phyloP scores from a whole-genome alignment of 2,797 vertebrate species.

The Hoplostethus atlanticus region DNA sequence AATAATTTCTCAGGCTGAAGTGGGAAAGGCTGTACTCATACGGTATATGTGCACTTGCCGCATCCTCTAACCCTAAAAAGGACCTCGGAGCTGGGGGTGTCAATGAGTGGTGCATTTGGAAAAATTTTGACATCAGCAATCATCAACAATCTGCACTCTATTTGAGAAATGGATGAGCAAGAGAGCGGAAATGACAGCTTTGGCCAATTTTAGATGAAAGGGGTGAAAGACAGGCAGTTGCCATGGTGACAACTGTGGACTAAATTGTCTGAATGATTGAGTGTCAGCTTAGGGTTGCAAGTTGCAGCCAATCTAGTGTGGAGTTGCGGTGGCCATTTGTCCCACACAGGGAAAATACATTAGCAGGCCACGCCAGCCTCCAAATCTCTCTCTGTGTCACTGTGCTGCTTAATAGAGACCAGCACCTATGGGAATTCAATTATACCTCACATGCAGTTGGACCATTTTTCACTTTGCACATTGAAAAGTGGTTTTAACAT shows the following conservation, averaged over 20 bases:
- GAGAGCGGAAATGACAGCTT: slow-evolving; percentile 74
- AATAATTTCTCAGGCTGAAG: slow-evolving; percentile 86
- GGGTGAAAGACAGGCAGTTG: slow-evolving; percentile 78
- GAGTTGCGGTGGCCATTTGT: slow-evolving; percentile 67
- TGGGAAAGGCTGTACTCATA: slow-evolving; percentile 84
- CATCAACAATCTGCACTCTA: slow-evolving; percentile 72
- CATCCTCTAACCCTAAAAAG: slow-evolving; percentile 58
- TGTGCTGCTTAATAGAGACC: slow-evolving; percentile 65
- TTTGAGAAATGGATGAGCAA: slow-evolving; percentile 71
- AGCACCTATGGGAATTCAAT: slow-evolving; percentile 58
- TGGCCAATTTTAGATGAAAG: slow-evolving; percentile 75
- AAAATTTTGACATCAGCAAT: slow-evolving; percentile 58
- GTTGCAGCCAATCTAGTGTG: slow-evolving; percentile 59
- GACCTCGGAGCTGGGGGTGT: slow-evolving; percentile 57
- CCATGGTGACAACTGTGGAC: slow-evolving; percentile 77
- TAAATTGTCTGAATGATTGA: slow-evolving; percentile 79
- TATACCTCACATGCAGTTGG: slow-evolving; percentile 47
- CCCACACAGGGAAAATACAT: slow-evolving; percentile 74
- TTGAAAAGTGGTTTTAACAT: slow-evolving; percentile 22
- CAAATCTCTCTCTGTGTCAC: slow-evolving; percentile 51
- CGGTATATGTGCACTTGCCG: slow-evolving; percentile 65
- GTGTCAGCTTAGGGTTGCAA: slow-evolving; percentile 67
- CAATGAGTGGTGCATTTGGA: slow-evolving; percentile 56
- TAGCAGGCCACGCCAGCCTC: slow-evolving; percentile 41
- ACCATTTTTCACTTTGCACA: slow-evolving; percentile 27